phyloP scores from a whole-genome alignment of 2,797 vertebrate genomes.

The Myotis pilosus region DNA sequence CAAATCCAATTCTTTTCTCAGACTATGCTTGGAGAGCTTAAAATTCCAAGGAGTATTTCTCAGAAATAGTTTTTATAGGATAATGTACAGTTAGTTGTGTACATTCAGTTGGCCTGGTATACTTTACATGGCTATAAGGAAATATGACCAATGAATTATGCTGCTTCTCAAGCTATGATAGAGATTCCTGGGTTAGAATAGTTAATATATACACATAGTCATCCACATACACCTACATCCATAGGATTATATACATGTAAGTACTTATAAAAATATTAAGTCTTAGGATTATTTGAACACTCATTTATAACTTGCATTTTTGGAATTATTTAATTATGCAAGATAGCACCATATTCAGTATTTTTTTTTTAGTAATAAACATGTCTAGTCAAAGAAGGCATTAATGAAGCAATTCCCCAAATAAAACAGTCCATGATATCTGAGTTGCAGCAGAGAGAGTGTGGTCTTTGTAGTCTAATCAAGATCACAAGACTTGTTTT shows the following conservation, averaged over 20 bases:
- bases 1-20: neutral
- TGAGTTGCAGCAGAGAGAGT: constrained; percentile 90
- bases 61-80: constrained; percentile 14
- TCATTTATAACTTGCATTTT: constrained; percentile 82
- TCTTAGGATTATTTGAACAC: constrained; percentile 80
- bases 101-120: neutral
- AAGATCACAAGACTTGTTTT: constrained; percentile 91
- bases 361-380: constrained; percentile 89
- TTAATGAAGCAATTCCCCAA: constrained; percentile 94
- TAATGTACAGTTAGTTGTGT: neutral
- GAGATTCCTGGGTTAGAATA: constrained; percentile 1
- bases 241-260: neutral
- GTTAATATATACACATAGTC: neutral
- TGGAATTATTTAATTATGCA: constrained; percentile 84
- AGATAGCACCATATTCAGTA: constrained; percentile 86
- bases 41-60: neutral
- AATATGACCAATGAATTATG: constrained; percentile 43
- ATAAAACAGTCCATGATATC: constrained; percentile 92
- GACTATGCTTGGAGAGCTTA: constrained; percentile 30
- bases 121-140: constrained; percentile 48
- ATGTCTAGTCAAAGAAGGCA: constrained; percentile 94
- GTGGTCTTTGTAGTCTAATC: constrained; percentile 92
- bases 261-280: constrained; percentile 67
- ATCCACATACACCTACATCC: neutral
- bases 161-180: neutral